Percentiles rank a stretch among this genome's conserved stretches.
These are phyloP conservation scores for Lasioglossum marginatum DNA, from an alignment of 2,888 invertebrate species.

Conservation along the genomic window DNA sequence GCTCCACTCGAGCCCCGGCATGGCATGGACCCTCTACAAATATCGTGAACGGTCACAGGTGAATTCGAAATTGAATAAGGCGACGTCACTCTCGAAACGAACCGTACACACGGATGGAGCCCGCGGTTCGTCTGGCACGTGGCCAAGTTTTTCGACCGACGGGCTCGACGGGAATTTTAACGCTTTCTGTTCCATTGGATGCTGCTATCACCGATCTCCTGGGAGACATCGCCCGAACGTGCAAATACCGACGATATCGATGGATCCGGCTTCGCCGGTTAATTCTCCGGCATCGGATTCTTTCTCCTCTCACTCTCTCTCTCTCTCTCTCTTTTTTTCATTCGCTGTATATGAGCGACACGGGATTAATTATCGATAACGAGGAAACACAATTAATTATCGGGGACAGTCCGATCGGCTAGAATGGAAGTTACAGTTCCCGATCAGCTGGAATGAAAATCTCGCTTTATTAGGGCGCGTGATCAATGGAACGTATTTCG, in stretches of 20 bases:
- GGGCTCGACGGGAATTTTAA: slow-evolving; percentile 57
- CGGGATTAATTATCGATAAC: slow-evolving; percentile 74
- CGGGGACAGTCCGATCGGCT: slow-evolving; percentile 41
- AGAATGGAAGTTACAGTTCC: slow-evolving; percentile 37
- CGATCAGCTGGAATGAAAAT: slow-evolving; percentile 44
- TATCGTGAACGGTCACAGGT: slow-evolving; percentile 38
- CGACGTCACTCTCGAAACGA: slow-evolving; percentile 52
- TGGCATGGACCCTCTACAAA: slow-evolving; percentile 29
- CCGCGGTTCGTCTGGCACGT: slow-evolving; percentile 57
- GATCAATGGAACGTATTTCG: background rate
- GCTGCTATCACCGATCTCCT: slow-evolving; percentile 51
- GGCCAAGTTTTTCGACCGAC: slow-evolving; percentile 60
- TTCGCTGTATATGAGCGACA: slow-evolving; percentile 42
- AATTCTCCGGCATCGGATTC: slow-evolving; percentile 22
- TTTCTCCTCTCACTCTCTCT: background rate
- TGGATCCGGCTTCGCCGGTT: slow-evolving; percentile 46
- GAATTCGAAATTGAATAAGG: slow-evolving; percentile 68
- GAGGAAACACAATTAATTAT: slow-evolving; percentile 68
- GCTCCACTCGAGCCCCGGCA: slow-evolving; percentile 36
- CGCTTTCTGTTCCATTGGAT: slow-evolving; percentile 60
- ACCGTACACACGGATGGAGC: slow-evolving; percentile 41
- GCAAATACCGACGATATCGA: slow-evolving; percentile 52
- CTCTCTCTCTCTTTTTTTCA: slow-evolving; percentile 38
- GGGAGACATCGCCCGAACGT: slow-evolving; percentile 51
- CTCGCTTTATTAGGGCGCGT: background rate